Evolutionary conservation across 2,797 vertebrate species (phyloP).

Genomic region (Natrix natrix): DNA sequence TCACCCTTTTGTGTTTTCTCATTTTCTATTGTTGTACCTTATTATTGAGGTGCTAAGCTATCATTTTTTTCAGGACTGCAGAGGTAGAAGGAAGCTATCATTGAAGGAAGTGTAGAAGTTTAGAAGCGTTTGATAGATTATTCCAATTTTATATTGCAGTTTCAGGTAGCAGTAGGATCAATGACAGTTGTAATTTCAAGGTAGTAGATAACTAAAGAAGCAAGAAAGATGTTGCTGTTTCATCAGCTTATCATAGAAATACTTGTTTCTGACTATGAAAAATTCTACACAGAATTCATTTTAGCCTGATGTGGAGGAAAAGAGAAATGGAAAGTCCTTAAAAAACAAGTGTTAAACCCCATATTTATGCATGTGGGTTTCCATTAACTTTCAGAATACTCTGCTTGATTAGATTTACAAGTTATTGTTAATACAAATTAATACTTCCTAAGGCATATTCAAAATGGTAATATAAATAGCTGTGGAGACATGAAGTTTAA

Average conservation of each 20-base stretch:
- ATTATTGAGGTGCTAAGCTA: not conserved
- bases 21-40: not conserved
- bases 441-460: not conserved
- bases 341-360: not conserved
- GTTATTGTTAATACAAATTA: not conserved
- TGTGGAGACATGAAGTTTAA: not conserved
- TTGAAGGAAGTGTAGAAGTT: not conserved
- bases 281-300: not conserved
- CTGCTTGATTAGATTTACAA: not conserved
- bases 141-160: not conserved
- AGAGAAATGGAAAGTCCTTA: not conserved
- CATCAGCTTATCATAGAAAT: not conserved
- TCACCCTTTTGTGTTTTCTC: not conserved
- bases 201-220: not conserved
- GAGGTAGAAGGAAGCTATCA: not conserved
- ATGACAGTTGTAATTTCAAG: not conserved
- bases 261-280: not conserved
- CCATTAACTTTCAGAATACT: not conserved
- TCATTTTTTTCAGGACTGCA: not conserved
- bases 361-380: not conserved
- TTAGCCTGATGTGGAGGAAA: not conserved
- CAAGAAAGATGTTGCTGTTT: not conserved
- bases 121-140: not conserved
- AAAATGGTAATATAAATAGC: constrained; percentile 10
- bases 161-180: not conserved